A percentile compares a stretch with the other conserved stretches of the same genome.
These are phyloP conservation scores for Protodeltote pygarga DNA, from an alignment of 2,888 invertebrate genomes.

Conservation along the genomic window DNA sequence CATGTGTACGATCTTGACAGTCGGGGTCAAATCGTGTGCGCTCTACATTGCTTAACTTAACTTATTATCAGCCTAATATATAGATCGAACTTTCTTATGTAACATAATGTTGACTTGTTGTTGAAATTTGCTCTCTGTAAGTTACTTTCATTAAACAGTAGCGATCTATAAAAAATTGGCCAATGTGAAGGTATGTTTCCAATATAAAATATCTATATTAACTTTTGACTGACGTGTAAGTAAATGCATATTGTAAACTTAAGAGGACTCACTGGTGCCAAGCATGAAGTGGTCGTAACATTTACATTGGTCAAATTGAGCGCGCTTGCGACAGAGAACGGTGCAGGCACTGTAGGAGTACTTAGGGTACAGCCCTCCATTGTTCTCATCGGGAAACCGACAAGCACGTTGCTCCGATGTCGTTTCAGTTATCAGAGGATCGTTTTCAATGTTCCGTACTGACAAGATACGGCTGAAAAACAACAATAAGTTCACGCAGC, in stretches of 20 bases:
- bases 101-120: too few species aligned
- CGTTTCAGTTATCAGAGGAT: slow-evolving; percentile 88
- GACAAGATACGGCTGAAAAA: slow-evolving; percentile 82
- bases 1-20: neutral
- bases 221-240: too few species aligned
- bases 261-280: slow-evolving; percentile 80
- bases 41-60: slow-evolving; percentile 6
- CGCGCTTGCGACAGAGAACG: slow-evolving; percentile 89
- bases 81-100: slow-evolving; percentile 14
- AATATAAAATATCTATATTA: too few species aligned
- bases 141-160: too few species aligned
- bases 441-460: slow-evolving; percentile 90
- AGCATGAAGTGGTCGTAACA: slow-evolving; percentile 91
- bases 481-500: neutral
- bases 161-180: too few species aligned
- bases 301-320: slow-evolving; percentile 87
- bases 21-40: slow-evolving; percentile 13
- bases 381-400: slow-evolving; percentile 89
- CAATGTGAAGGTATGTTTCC: too few species aligned
- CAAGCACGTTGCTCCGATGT: slow-evolving; percentile 89
- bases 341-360: slow-evolving; percentile 92
- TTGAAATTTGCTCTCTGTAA: too few species aligned
- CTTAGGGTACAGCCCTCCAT: slow-evolving; percentile 87
- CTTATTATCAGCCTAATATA: neutral
- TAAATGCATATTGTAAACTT: neutral